Evolutionary conservation across 2,113 vertebrate species (phyloP).

Genomic region (Stigmatopora argus): DNA sequence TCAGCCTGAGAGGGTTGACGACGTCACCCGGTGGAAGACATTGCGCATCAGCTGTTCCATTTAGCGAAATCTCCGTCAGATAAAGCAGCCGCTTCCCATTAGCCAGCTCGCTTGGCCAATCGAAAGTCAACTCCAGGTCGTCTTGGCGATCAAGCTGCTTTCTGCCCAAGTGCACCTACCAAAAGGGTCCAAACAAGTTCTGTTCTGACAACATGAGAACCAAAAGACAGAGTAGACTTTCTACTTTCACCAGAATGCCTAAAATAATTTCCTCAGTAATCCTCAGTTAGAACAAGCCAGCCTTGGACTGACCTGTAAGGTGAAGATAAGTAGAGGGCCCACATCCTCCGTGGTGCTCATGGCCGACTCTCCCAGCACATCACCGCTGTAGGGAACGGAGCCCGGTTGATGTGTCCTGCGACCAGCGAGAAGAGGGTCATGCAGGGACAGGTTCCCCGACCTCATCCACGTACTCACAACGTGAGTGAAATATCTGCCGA

Average conservation of each 20-base stretch:
- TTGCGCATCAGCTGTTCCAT: slow-evolving; percentile 48
- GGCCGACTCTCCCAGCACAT: slow-evolving; percentile 80
- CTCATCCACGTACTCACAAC: slow-evolving; percentile 37
- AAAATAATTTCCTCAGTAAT: no score
- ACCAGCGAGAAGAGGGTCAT: not conserved
- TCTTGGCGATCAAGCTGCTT: slow-evolving; percentile 71
- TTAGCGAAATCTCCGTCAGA: slow-evolving; percentile 73
- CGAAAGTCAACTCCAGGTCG: slow-evolving; percentile 76
- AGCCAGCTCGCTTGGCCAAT: slow-evolving; percentile 81
- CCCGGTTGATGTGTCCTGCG: slow-evolving; percentile 17
- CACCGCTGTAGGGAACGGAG: slow-evolving; percentile 75
- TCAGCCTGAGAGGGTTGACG: slow-evolving; percentile 71
- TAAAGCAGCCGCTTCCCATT: slow-evolving; percentile 92
- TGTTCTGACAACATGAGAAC: no score
- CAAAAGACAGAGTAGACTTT: no score
- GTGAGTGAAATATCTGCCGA: slow-evolving; percentile 67
- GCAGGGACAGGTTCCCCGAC: not conserved
- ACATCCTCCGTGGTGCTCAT: slow-evolving; percentile 76
- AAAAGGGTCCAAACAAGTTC: not conserved
- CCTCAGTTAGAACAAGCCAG: no score
- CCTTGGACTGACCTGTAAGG: slow-evolving; percentile 36
- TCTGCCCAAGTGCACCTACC: slow-evolving; percentile 72
- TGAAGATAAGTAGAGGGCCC: slow-evolving; percentile 70
- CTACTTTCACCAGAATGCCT: no score
- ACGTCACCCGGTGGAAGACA: slow-evolving; percentile 72